These are phyloP conservation scores for Misgurnus anguillicaudatus DNA, from an alignment of 2,113 vertebrate genomes.

Conservation along the genomic window DNA sequence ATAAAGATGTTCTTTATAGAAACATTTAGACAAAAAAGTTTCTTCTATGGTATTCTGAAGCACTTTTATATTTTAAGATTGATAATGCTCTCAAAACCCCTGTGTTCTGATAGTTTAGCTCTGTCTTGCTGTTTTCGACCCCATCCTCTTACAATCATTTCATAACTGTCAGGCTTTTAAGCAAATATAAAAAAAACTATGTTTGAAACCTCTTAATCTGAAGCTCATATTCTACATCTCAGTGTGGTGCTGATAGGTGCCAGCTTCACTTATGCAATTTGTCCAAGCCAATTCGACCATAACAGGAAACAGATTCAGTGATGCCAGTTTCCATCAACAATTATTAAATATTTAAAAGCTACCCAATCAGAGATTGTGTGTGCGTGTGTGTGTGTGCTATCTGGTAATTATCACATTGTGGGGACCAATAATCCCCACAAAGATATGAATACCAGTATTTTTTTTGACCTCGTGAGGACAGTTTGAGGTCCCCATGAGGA, in stretches of 20 bases:
- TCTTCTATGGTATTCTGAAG: too few relatives aligned
- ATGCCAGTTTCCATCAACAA: slow-evolving; percentile 52
- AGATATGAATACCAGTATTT: too few relatives aligned
- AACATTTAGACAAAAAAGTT: too few relatives aligned
- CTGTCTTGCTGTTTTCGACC: too few relatives aligned
- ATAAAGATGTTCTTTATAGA: too few relatives aligned
- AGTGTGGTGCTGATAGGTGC: background rate
- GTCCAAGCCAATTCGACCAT: slow-evolving; percentile 24
- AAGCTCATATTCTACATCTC: background rate
- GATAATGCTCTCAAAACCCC: too few relatives aligned
- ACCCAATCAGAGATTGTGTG: slow-evolving; percentile 13
- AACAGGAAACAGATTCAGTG: slow-evolving; percentile 42
- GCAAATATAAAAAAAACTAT: background rate
- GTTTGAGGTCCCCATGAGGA: too few relatives aligned
- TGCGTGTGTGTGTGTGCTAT: background rate
- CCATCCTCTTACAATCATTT: background rate
- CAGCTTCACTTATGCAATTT: slow-evolving; percentile 33
- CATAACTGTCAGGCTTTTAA: background rate
- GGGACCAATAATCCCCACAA: too few relatives aligned
- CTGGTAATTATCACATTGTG: background rate
- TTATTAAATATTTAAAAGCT: slow-evolving; percentile 46
- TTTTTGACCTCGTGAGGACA: too few relatives aligned
- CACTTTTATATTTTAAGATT: too few relatives aligned
- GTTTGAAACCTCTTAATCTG: background rate
- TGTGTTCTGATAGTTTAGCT: too few relatives aligned